phyloP scores from a whole-genome alignment of 2,797 vertebrate species.

The Leptoclinus maculatus region DNA sequence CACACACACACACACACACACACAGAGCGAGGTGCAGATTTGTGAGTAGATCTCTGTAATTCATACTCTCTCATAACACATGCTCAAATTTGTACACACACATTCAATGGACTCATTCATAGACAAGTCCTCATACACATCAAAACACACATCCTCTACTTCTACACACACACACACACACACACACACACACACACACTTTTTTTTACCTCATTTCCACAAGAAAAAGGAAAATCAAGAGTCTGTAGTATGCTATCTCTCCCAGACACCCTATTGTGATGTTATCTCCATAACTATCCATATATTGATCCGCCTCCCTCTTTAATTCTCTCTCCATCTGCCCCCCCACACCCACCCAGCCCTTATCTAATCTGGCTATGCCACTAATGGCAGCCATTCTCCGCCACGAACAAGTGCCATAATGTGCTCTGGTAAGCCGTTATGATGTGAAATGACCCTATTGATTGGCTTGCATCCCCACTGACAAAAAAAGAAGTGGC shows the following conservation, averaged over 20 bases:
- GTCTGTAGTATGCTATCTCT: conserved; percentile 70
- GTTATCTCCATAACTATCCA: conserved; percentile 82
- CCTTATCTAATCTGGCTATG: conserved; percentile 84
- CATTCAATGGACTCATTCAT: conserved; percentile 71
- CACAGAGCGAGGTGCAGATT: conserved; percentile 28
- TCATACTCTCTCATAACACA: conserved; percentile 67
- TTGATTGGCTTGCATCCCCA: conserved; percentile 86
- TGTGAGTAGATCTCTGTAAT: conserved; percentile 66
- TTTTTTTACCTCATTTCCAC: conserved; percentile 40
- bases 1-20: conserved; percentile 26
- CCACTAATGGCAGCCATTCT: conserved; percentile 83
- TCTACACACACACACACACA: conserved; percentile 15
- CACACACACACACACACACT: conserved; percentile 30
- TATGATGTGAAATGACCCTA: conserved; percentile 88
- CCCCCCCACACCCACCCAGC: conserved; percentile 66
- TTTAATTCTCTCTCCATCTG: conserved; percentile 83
- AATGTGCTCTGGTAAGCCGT: conserved; percentile 84
- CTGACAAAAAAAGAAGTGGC: conserved; percentile 85
- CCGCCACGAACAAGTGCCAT: conserved; percentile 83
- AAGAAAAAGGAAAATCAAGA: conserved; percentile 46
- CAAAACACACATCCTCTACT: conserved; percentile 58
- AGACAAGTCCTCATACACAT: conserved; percentile 56
- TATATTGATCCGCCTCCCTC: conserved; percentile 81
- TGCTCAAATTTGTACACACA: conserved; percentile 61
- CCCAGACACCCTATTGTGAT: conserved; percentile 78